Conservation (phyloP, 1,140 invertebrate genomes). For the Bemisia tabaci region DNA sequence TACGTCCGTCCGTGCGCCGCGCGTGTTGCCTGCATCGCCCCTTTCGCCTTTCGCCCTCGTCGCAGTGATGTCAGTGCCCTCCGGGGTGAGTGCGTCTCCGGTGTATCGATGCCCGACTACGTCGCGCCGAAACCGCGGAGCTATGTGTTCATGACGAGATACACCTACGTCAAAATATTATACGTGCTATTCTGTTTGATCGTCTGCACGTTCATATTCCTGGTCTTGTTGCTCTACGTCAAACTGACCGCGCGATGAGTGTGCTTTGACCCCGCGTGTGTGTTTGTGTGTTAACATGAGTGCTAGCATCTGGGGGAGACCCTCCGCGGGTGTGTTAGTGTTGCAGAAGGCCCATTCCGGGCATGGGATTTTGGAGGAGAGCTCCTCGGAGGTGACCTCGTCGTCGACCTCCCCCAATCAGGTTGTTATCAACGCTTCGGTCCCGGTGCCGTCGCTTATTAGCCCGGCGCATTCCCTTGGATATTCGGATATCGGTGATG, state of each 20-base stretch:
- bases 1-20: neutral
- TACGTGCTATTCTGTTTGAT: neutral
- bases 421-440: constrained; percentile 30
- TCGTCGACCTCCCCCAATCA: constrained; percentile 37
- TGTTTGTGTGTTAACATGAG: constrained; percentile 6
- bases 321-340: neutral
- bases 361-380: constrained; percentile 31
- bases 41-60: neutral
- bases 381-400: constrained; percentile 57
- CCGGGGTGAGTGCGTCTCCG: too few relatives aligned
- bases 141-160: neutral
- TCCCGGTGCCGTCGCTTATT: constrained; percentile 35
- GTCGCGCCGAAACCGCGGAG: neutral
- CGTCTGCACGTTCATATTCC: neutral
- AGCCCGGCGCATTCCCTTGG: constrained; percentile 47
- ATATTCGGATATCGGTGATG: constrained; percentile 46
- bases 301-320: constrained; percentile 11
- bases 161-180: neutral
- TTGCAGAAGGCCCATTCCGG: neutral
- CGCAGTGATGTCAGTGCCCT: neutral
- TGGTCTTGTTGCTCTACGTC: neutral
- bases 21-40: neutral
- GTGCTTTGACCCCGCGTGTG: neutral
- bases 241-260: neutral
- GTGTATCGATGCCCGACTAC: neutral